Evolutionary conservation across 2,888 invertebrate genomes (phyloP), one percentile per base, ranked within the genome.

Genomic region (Cartodere bifasciata): DNA sequence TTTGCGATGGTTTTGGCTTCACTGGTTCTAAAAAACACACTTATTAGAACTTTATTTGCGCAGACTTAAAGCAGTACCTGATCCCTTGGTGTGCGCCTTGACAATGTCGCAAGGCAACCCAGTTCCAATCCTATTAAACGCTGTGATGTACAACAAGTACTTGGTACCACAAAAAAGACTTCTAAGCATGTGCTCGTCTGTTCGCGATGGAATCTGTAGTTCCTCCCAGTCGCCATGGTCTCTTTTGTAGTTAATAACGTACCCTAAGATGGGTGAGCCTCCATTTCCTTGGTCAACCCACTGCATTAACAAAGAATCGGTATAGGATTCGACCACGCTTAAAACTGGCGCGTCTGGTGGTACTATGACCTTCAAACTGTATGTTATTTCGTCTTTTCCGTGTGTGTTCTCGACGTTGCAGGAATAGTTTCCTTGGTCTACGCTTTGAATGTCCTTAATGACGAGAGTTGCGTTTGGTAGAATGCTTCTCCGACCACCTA

Each of bases 141-240:
- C 86, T 1, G 86, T 86, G 38, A 90, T 80, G 56, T 86, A 88
- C 35, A 88, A 68, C 50, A 86, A 83, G 58, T 90, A 90, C 16
- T 80, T 71, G 0, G 85, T 86, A 4, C 88, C 88, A 50, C 88
- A 88, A 79, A 84, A 84, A 23, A 90, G 62, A 56, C 84, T 83
- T 23, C 80, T 75, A 20, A 88, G 56, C 38, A 84, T 70, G 53
- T 85, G 82, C 34, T 82, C 78, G 36, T 79, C 79, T 4, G 78
- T 77, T 37, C 82, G 77, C 4, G 85, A 78, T 41, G 84, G 80
- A 31, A 88, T 80, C 56, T 86, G 86, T 36, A 86, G 62, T 56
- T 88, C 88, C 55, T 88, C 86, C 88, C 88, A 88, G 50, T 88
- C 88, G 1, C 88, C 88, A 48, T 82, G 83, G 47, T 87, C 85